phyloP scores from a whole-genome alignment of 2,797 vertebrate genomes.

The Enteromius trimaculatus region DNA sequence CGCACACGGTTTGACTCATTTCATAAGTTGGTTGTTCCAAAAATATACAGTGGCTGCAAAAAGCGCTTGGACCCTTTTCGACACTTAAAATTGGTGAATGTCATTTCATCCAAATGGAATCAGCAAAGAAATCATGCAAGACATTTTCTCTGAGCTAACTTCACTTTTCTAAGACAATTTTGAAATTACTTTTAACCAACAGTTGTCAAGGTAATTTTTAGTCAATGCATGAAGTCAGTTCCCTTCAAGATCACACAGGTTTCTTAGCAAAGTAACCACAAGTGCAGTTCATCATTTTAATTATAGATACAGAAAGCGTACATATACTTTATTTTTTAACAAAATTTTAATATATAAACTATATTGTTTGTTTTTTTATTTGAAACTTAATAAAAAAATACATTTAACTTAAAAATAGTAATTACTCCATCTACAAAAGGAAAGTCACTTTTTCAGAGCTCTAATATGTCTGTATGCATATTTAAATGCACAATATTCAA shows the following conservation, averaged over 20 bases:
- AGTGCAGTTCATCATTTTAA: background rate
- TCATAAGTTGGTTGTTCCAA: conserved; percentile 53
- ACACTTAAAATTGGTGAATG: background rate
- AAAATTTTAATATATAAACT: background rate
- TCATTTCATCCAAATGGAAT: background rate
- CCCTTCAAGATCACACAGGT: background rate
- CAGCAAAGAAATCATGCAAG: background rate
- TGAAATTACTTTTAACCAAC: background rate
- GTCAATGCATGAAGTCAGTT: background rate
- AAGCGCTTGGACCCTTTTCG: background rate
- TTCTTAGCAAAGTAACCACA: conserved; percentile 4
- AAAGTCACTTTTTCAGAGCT: background rate
- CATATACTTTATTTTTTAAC: background rate
- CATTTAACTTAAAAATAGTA: background rate
- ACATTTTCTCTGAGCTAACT: background rate
- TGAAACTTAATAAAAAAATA: background rate
- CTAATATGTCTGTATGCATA: background rate
- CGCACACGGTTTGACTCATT: conserved; percentile 63
- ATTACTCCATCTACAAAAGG: background rate
- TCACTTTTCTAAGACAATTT: background rate
- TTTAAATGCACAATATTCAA: background rate
- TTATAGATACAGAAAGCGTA: background rate
- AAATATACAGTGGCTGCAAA: conserved; percentile 41
- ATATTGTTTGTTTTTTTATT: background rate
- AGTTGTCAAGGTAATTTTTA: conserved; percentile 2